Evolutionary conservation across 2,113 vertebrate genomes (phyloP), one percentile per base, ranked within the genome.

Genomic region (Cavia porcellus): DNA sequence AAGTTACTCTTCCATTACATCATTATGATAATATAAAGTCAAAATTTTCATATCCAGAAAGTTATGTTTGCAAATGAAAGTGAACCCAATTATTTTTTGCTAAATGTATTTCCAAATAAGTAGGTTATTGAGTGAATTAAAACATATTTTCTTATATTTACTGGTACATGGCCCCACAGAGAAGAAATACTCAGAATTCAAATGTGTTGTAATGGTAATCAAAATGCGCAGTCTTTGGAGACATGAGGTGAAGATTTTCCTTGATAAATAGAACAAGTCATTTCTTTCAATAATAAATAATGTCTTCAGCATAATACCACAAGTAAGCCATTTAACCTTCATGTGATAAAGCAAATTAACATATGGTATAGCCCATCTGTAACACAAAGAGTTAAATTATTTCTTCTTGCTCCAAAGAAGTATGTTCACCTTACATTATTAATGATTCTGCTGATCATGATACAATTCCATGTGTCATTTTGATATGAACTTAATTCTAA

Each of bases 71-170:
- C 30, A 87, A 74, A 19, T 87, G 35, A 90, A 86, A 80, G 8
- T 90, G 52, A 97, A 66, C 42, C 35, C 84, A 19, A 80, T 72
- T 62, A 57, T 88, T 92, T n/a, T 75, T 92, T 92, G 45, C 17
- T 96, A 82, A 89, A 80, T 92, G n/a, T 81, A 35, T 70, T 88
- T 88, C 84, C 61, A 95, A 62, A 96, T 85, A 74, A 8, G 9
- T 88, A 59, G 2, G 15, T 92, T 92, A 92, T 59, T 83, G 32
- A 61, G 9, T 68, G 12, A 90, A 35, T 92, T 55, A 62, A 81
- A 70, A 61, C 3, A 59, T 8, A 83, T 52, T 75, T 96, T 85
- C 50, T 89, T 89, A 35, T 74, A 68, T 57, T 61, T 94, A 88
- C 17, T 75, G 90, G 25, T 68, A 25, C 82, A 93, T 89, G 28